A percentile compares a stretch with the other conserved stretches of the same genome.
Evolutionary conservation across 2,888 invertebrate species (phyloP).

Genomic region (Netelia melanura): DNA sequence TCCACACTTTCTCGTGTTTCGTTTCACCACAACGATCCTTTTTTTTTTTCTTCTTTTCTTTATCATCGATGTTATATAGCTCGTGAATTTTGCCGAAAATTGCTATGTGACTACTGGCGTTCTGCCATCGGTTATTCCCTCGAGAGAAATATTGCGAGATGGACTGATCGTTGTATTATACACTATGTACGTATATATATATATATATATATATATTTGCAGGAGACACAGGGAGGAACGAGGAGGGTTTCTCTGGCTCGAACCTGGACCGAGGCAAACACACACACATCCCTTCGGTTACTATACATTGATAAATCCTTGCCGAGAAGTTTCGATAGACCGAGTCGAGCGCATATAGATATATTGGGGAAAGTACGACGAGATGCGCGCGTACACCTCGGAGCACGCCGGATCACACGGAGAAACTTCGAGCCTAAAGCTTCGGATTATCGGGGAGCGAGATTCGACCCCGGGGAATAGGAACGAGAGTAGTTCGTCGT

Average conservation of each 20-base stretch:
- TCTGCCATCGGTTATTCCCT: constrained; percentile 45
- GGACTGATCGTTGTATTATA: constrained; percentile 6
- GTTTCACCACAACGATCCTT: neutral
- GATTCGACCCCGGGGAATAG: constrained; percentile 52
- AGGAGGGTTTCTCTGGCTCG: constrained; percentile 1
- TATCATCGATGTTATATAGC: constrained; percentile 5
- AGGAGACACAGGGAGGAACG: neutral
- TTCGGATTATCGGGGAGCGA: constrained; percentile 55
- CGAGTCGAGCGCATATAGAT: constrained; percentile 4
- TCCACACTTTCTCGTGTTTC: constrained; percentile 1
- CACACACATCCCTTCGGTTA: constrained; percentile 22
- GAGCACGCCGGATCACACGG: constrained; percentile 12
- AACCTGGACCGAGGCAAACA: constrained; percentile 36
- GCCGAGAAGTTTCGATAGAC: constrained; percentile 40
- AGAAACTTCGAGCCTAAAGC: constrained; percentile 56
- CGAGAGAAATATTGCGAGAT: constrained; percentile 31
- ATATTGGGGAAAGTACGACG: neutral
- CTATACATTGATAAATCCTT: constrained; percentile 51
- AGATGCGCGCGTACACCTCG: constrained; percentile 27
- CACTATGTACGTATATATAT: neutral
- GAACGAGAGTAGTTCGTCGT: constrained; percentile 40
- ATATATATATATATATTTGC: neutral
- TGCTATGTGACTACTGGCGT: constrained; percentile 32
- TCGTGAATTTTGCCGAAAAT: constrained; percentile 40
- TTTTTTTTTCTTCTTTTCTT: neutral